A percentile compares a stretch with the other conserved stretches of the same genome.
Conservation (phyloP, 2,797 vertebrate species). For the Oophaga sylvatica region DNA sequence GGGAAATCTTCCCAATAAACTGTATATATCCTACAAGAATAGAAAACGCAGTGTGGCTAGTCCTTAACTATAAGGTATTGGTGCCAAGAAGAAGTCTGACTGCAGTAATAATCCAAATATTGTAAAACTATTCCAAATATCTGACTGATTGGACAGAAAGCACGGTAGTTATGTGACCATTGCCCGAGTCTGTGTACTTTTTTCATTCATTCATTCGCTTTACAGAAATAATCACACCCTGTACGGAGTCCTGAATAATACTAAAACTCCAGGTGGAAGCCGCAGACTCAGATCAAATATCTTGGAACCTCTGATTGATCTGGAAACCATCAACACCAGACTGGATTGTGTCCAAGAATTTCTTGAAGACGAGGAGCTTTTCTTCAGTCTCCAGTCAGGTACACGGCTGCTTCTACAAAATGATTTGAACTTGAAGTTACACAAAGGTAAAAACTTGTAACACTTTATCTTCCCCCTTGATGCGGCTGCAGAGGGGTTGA, state of each 20-base stretch:
- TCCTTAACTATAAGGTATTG: too few species aligned
- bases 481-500: too few species aligned
- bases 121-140: too few species aligned
- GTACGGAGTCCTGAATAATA: slow-evolving; percentile 91
- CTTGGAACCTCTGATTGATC: slow-evolving; percentile 88
- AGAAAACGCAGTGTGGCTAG: too few species aligned
- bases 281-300: slow-evolving; percentile 92
- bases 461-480: too few species aligned
- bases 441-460: too few species aligned
- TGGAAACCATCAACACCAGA: slow-evolving; percentile 88
- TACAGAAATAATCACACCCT: slow-evolving; percentile 88
- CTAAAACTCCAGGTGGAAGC: slow-evolving; percentile 91
- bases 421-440: too few species aligned
- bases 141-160: too few species aligned
- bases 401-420: slow-evolving; percentile 34
- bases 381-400: slow-evolving; percentile 93
- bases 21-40: too few species aligned
- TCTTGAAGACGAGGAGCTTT: slow-evolving; percentile 89
- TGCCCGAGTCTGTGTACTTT: neutral
- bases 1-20: too few species aligned
- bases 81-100: too few species aligned
- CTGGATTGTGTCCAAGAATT: slow-evolving; percentile 91
- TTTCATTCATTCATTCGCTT: slow-evolving; percentile 59
- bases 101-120: too few species aligned
- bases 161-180: neutral